Base-by-base conservation (phyloP, 1,140 invertebrate genomes). In the Bombus confusus region DNA sequence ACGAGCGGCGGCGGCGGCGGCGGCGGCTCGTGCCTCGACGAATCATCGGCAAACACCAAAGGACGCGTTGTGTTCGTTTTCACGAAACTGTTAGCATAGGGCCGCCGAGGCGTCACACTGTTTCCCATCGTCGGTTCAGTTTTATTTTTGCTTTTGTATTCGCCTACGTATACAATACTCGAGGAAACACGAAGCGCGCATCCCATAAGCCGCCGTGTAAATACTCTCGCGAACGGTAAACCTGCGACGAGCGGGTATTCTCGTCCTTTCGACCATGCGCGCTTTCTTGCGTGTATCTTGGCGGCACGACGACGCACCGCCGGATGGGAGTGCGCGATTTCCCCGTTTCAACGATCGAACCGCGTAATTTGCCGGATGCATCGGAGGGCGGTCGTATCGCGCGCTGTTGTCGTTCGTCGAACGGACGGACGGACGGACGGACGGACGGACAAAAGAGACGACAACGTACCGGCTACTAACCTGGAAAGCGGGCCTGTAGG, bases 401-500 rank as follows among this genome's bases (percentile, higher is more conserved):
- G 3, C 1, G 18, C 0, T 52, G 59, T 62, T 28, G 57, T 28
- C 10, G 59, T 12, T n/a, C 10, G 15, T 28, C 34, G 34, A 39
- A 25, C 68, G 5, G 2, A 5, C 2, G 3, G 12, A 39, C 4
- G 10, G 25, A 34, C 1, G 4, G 31, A n/a, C 2, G 62, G 59
- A 22, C 25, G 5, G n/a, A n/a, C n/a, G n/a, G n/a, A n/a, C n/a
- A n/a, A n/a, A n/a, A n/a, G n/a, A n/a, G n/a, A n/a, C n/a, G 31
- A n/a, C 2, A 62, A 41, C 15, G 43, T 52, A 22, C 12, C 10
- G 5, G 5, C 6, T 28, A 93, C 93, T 92, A 86, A 94, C 94
- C 92, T 94, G 72, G 92, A 86, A 0, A 93, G 80, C 12, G 88
- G 68, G 9, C 90, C 92, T 41, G 82, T 91, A 0, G 94, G 94